These are phyloP conservation scores for Bicyclus anynana DNA, from an alignment of 1,140 invertebrate genomes.

Conservation along the genomic window DNA sequence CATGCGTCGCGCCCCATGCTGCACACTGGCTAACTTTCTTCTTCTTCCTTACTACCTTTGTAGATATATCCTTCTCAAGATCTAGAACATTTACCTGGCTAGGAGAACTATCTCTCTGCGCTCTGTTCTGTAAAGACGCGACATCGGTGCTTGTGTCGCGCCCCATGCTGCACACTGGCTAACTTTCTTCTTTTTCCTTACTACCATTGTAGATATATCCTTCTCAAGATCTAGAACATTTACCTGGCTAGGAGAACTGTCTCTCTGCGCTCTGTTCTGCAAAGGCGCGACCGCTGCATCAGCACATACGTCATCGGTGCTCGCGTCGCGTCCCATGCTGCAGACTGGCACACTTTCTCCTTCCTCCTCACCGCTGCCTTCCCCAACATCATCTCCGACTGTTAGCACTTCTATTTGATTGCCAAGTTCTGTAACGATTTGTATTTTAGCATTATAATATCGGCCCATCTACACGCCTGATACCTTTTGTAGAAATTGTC, in stretches of 20 bases:
- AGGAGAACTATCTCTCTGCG: slow-evolving; percentile 26
- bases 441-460: neutral
- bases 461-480: too few species aligned
- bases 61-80: neutral
- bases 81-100: neutral
- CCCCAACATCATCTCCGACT: slow-evolving; percentile 52
- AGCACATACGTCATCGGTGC: slow-evolving; percentile 66
- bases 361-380: slow-evolving; percentile 56
- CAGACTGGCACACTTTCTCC: slow-evolving; percentile 67
- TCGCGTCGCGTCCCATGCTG: slow-evolving; percentile 59
- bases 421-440: slow-evolving; percentile 54
- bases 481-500: too few species aligned
- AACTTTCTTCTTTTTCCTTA: slow-evolving; percentile 63
- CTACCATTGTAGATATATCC: neutral
- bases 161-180: slow-evolving; percentile 59
- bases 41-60: slow-evolving; percentile 38
- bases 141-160: slow-evolving; percentile 67
- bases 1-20: slow-evolving; percentile 9
- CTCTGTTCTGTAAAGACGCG: slow-evolving; percentile 44
- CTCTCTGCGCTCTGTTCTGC: slow-evolving; percentile 33
- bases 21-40: slow-evolving; percentile 36
- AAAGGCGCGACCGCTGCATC: slow-evolving; percentile 67
- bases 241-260: slow-evolving; percentile 54
- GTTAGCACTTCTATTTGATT: slow-evolving; percentile 74
- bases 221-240: neutral